Conservation (phyloP, 2,113 vertebrate species). For the Antennarius striatus region DNA sequence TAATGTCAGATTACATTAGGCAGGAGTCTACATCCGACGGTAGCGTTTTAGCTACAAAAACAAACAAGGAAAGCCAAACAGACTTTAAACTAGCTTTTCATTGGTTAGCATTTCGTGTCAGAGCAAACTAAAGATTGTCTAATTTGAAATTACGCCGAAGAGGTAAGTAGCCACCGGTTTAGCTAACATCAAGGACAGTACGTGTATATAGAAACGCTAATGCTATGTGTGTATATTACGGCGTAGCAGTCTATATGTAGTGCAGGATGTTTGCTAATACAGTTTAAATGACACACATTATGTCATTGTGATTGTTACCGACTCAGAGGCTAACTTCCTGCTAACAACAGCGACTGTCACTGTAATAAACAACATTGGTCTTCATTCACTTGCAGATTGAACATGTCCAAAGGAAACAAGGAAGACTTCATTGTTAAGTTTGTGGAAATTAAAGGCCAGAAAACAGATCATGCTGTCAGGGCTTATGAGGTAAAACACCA, state of each 20-base stretch:
- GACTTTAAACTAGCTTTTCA: too few relatives aligned
- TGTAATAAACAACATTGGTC: neutral
- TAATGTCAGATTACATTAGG: too few relatives aligned
- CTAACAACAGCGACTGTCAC: neutral
- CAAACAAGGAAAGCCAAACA: too few relatives aligned
- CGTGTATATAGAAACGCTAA: too few relatives aligned
- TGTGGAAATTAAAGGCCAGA: constrained; percentile 79
- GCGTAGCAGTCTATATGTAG: too few relatives aligned
- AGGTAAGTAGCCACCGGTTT: constrained; percentile 8
- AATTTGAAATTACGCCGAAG: neutral
- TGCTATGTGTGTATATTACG: too few relatives aligned
- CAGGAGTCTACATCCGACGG: too few relatives aligned
- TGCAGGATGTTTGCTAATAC: too few relatives aligned
- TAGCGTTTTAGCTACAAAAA: too few relatives aligned
- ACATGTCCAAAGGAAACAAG: constrained; percentile 82
- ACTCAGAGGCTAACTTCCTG: neutral
- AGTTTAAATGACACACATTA: too few relatives aligned
- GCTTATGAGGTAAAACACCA: constrained; percentile 86
- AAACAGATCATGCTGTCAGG: constrained; percentile 81
- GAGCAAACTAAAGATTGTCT: too few relatives aligned
- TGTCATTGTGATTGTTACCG: neutral
- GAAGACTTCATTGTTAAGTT: constrained; percentile 91
- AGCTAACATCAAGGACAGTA: neutral
- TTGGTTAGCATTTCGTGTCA: too few relatives aligned
- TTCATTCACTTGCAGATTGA: constrained; percentile 41